Evolutionary conservation across 2,888 invertebrate species (phyloP), one percentile per base, ranked within the genome.

Genomic region (Cetonia aurata): DNA sequence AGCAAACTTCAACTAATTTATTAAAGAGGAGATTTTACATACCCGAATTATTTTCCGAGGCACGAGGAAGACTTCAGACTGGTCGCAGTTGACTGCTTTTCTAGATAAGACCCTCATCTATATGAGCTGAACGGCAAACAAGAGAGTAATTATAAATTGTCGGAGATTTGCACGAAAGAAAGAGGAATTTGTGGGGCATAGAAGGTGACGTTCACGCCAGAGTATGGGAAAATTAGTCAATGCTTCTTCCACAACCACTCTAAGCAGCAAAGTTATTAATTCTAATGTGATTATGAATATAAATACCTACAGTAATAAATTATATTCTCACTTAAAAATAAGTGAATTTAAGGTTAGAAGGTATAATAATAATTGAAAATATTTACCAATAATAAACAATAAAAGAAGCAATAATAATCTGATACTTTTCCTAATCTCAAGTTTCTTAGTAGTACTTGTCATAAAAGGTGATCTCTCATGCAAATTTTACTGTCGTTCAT

Each of bases 61-160:
- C 62, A 48, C 48, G 37, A 4, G 3, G 44, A 62, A 62, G 12
- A 48, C 33, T 48, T 62, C 48, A 50, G 33, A 59, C 33, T 31
- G 60, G 44, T 44, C 25, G 12, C 60, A 60, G 31, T 46, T 60
- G 60, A 31, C 62, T 62, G 62, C 33, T 62, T 33, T 31, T 31
- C 33, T 10, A 62, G 48, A 62, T 62, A 62, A 62, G 62, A 19
- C 62, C 62, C 62, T 62, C 62, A 62, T 62, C 62, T 62, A n/a
- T 33, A 62, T 62, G 37, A 62, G 48, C 62, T 50, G 50, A 13
- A 48, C 48, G 33, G 33, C 62, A 62, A 62, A 62, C 62, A 62
- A 62, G 48, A 62, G 62, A 48, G 48, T 62, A 62, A 62, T 62
- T 62, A 62, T 62, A 62, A 62, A 62, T 62, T 62, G 33, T 13